A percentile compares a stretch with the other conserved stretches of the same genome.
phyloP scores from a whole-genome alignment of 2,888 invertebrate genomes.

The Drosophila koepferae region DNA sequence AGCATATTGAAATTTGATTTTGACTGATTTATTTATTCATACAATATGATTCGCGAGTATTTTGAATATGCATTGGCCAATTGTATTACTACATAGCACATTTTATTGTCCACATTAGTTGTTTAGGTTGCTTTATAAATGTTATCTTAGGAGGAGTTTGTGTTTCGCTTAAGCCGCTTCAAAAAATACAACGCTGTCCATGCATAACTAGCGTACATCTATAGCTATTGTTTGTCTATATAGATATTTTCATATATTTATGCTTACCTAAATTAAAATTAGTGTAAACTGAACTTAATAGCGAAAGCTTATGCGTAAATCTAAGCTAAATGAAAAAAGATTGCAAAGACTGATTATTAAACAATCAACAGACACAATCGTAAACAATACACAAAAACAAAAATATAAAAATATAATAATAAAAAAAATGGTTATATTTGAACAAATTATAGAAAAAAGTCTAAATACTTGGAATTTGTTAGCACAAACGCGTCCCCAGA shows the following conservation, averaged over 20 bases:
- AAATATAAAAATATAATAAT: constrained; percentile 58
- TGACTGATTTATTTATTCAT: constrained; percentile 23
- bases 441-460: constrained; percentile 52
- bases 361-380: constrained; percentile 41
- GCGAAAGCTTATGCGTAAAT: constrained; percentile 50
- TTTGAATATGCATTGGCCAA: constrained; percentile 28
- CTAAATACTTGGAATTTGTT: constrained; percentile 56
- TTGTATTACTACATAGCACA: constrained; percentile 53
- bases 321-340: constrained; percentile 36
- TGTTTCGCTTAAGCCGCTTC: constrained; percentile 53
- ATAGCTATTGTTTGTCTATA: constrained; percentile 28
- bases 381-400: constrained; percentile 38
- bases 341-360: constrained; percentile 22
- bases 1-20: neutral
- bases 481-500: constrained; percentile 20
- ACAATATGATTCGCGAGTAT: constrained; percentile 16
- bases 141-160: neutral
- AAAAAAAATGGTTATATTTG: constrained; percentile 44
- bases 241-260: constrained; percentile 30
- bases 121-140: constrained; percentile 10
- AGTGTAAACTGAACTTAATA: constrained; percentile 65
- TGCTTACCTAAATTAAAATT: constrained; percentile 44
- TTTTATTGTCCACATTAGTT: constrained; percentile 68
- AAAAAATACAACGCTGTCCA: constrained; percentile 62
- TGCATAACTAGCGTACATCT: constrained; percentile 25